These are phyloP conservation scores for Heteromormyrus szaboi DNA, from an alignment of 2,797 vertebrate species.

Conservation along the genomic window DNA sequence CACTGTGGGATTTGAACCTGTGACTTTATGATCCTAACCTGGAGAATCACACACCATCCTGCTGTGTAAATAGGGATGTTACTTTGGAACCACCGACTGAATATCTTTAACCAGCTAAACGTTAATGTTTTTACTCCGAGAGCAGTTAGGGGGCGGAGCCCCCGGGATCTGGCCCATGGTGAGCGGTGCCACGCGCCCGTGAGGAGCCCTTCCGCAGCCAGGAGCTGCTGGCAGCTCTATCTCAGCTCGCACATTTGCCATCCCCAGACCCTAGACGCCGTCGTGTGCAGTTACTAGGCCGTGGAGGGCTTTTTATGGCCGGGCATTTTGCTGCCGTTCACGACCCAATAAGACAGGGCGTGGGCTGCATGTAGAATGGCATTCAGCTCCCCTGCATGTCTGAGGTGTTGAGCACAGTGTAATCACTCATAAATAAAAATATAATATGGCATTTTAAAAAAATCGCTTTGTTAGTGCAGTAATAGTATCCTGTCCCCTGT, in stretches of 20 bases:
- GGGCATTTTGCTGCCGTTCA: slow-evolving; percentile 26
- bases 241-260: slow-evolving; percentile 16
- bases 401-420: neutral
- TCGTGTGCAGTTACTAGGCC: neutral
- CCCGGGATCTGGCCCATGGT: neutral
- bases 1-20: neutral
- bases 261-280: slow-evolving; percentile 16
- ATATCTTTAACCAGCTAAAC: neutral
- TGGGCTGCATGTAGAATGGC: neutral
- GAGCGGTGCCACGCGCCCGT: neutral
- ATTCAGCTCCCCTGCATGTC: slow-evolving; percentile 23
- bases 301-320: neutral
- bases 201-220: neutral
- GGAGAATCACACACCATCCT: neutral
- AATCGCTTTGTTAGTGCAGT: neutral
- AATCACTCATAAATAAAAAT: neutral
- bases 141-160: neutral
- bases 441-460: neutral
- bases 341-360: slow-evolving; percentile 22
- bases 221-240: neutral
- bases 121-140: neutral
- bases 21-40: neutral
- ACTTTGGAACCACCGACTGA: neutral
- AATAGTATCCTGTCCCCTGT: neutral
- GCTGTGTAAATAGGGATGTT: neutral